Base-by-base conservation (phyloP, 2,113 vertebrate genomes). In the Fulica atra region DNA sequence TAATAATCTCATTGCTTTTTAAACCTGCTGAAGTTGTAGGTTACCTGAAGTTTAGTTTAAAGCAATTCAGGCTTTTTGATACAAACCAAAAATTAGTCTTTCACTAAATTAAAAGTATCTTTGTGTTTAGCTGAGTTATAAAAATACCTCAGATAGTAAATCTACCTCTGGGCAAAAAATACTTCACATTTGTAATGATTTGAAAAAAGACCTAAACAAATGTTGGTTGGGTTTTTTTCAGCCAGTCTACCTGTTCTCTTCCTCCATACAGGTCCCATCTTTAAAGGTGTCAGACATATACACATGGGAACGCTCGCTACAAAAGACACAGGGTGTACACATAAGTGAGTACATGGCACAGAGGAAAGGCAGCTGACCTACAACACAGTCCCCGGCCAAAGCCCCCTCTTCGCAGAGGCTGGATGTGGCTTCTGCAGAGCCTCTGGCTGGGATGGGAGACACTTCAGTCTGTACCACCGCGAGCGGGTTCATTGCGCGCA, bases 241-340 rank as follows among this genome's bases (percentile, higher is more conserved):
- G 28, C 5, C 25, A 15, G 4, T 14, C 33, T 56, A 14, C 24
- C 23, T 42, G 10, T 35, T 76, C 16, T 24, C 56, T 66, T 71
- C 48, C 29, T 70, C 51, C 36, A 38, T n/a, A 53, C 24, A n/a
- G 28, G 18, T 85, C 35, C 35, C 25, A 20, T 60, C 56, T 42
- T 48, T 42, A 35, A 73, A 35, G 13, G n/a, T 61, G n/a, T n/a
- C 44, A 46, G 29, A 16, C 4, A 23, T 5, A 51, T 10, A 6
- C 3, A 59, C 0, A 2, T 1, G 0, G 19, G 20, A 70, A 38
- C 0, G 3, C 20, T 36, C 0, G 3, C 20, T 36, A 53, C 18
- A 14, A 21, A 71, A 20, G 31, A 3, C 16, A 0, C 0, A 1
- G 28, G 28, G 14, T 48, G 54, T 25, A 33, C 1, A 0, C 3